Evolutionary conservation across 2,113 vertebrate genomes (phyloP), one percentile per base, ranked within the genome.

Genomic region (Saguinus midas): DNA sequence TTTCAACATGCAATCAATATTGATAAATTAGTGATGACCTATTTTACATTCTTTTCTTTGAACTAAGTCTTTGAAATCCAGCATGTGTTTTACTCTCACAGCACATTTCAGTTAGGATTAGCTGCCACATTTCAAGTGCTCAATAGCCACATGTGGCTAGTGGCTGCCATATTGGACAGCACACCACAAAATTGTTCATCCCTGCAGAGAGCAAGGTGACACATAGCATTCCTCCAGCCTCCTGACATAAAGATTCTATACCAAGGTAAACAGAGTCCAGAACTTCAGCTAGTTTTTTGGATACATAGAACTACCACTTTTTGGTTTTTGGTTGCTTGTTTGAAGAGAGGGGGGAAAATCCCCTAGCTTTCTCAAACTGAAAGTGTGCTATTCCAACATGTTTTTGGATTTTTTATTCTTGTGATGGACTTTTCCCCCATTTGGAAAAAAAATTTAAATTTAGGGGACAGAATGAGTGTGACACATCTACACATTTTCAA

Each of bases 401-500:
- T 66, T 92, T 57, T 29, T 37, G 64, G 55, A 45, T 58, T 91
- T 94, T 91, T 73, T n/a, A 32, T 81, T 78, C 72, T 91, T 94
- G 8, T n/a, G 2, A 87, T 45, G 12, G 58, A 70, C 83, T 92
- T 84, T 78, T 43, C 68, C 52, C 27, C 21, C 57, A 78, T 43
- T 55, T 66, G 64, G 32, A 75, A 90, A 90, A 82, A 68, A 86
- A 87, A 90, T 13, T 61, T 32, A 95, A 94, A 85, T 95, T 37
- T 84, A 95, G 55, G 7, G 79, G 11, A 78, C 37, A 97, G 88
- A 96, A 86, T 20, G 87, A 96, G 35, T 97, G 0, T 1, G 80
- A 29, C 55, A 7, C 45, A 45, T 73, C 82, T 91, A 72, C 87
- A 48, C 91, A 96, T 96, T 95, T 97, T 93, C 90, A 81, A 86